phyloP scores from a whole-genome alignment of 2,113 vertebrate species.

The Eurystomus gularis region DNA sequence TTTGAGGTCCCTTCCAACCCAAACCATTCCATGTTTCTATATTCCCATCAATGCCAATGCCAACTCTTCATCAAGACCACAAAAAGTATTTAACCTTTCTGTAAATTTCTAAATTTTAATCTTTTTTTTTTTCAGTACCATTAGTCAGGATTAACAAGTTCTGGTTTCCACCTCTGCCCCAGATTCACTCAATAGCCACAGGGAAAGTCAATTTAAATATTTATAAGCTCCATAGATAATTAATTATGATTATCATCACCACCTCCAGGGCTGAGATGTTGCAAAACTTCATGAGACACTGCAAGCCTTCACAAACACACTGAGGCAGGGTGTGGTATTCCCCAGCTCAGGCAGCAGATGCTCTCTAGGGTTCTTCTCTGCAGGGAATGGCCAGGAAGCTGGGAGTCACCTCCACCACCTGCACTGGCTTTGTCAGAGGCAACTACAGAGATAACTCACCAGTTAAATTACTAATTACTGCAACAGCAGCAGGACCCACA shows the following conservation, averaged over 20 bases:
- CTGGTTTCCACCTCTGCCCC: neutral
- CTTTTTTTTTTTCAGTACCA: neutral
- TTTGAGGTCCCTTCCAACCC: too few species aligned
- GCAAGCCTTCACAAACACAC: neutral
- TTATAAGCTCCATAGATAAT: constrained; percentile 10
- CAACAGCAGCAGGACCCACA: neutral
- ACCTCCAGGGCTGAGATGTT: constrained; percentile 1
- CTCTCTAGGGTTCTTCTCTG: neutral
- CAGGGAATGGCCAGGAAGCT: neutral
- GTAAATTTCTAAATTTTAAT: neutral
- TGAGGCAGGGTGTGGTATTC: neutral
- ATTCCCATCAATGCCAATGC: neutral
- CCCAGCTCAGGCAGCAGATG: neutral
- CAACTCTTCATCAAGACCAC: neutral
- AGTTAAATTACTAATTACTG: neutral
- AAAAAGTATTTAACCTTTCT: neutral
- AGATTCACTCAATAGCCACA: neutral
- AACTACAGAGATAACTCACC: neutral
- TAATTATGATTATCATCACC: constrained; percentile 23
- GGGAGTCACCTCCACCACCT: neutral
- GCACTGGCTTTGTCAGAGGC: neutral
- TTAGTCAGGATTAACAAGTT: neutral
- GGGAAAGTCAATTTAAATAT: constrained; percentile 21
- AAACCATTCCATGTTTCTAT: too few species aligned
- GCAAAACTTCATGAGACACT: neutral